These are phyloP conservation scores for Ceratotherium simum DNA, from an alignment of 2,113 vertebrate genomes.

Conservation along the genomic window DNA sequence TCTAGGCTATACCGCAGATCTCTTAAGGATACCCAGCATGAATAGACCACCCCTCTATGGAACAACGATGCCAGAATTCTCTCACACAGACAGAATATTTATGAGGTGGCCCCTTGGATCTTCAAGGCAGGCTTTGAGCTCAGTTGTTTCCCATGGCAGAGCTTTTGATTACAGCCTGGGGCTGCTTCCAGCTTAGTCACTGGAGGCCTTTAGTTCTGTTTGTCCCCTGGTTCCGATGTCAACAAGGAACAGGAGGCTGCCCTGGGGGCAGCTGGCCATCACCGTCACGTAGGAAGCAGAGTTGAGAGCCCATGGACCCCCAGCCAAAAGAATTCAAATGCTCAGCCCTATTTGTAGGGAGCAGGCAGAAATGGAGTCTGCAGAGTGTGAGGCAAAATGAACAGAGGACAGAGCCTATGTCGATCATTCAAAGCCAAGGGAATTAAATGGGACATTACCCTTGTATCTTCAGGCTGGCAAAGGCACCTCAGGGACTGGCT, in stretches of 20 bases:
- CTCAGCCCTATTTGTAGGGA: not conserved
- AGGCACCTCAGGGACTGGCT: constrained; percentile 55
- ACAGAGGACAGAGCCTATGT: not conserved
- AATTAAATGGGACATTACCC: constrained; percentile 70
- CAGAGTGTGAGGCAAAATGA: not conserved
- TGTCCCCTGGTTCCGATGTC: not conserved
- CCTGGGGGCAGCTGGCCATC: not conserved
- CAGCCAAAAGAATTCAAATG: not conserved
- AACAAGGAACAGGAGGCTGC: not conserved
- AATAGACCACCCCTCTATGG: not conserved
- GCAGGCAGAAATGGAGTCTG: not conserved
- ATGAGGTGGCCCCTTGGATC: not conserved
- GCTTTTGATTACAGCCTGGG: not conserved
- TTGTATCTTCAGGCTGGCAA: constrained; percentile 58
- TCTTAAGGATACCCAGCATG: not conserved
- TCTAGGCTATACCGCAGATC: not conserved
- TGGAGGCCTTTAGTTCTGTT: not conserved
- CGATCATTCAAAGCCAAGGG: constrained; percentile 46
- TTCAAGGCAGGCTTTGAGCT: constrained; percentile 50
- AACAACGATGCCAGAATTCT: not conserved
- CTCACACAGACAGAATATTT: not conserved
- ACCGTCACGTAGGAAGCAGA: not conserved
- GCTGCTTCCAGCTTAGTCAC: constrained; percentile 39
- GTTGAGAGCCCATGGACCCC: not conserved
- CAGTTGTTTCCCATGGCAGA: not conserved